Conservation (phyloP, 2,113 vertebrate species). For the Thunnus thynnus region DNA sequence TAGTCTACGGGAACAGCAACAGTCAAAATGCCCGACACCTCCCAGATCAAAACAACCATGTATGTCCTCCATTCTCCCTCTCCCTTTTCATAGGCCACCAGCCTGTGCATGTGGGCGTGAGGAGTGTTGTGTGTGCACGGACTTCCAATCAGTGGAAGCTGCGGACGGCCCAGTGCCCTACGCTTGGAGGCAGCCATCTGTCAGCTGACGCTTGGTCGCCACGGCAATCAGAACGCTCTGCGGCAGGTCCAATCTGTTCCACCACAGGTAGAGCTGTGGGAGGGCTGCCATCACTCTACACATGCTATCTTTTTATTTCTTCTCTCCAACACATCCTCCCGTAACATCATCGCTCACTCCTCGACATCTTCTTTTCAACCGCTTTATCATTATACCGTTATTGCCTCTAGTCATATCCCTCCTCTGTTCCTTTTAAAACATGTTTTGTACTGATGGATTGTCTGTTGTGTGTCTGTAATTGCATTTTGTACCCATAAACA, state of each 20-base stretch:
- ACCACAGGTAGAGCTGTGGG: conserved; percentile 81
- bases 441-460: conserved; percentile 1
- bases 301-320: conserved; percentile 62
- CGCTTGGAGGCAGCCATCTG: conserved; percentile 84
- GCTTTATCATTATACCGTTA: background rate
- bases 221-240: conserved; percentile 82
- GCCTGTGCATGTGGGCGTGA: conserved; percentile 51
- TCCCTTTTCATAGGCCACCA: conserved; percentile 42
- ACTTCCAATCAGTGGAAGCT: conserved; percentile 68
- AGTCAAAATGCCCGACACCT: conserved; percentile 40
- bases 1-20: conserved; percentile 8
- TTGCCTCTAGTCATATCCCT: background rate
- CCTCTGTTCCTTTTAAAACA: background rate
- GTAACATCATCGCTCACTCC: conserved; percentile 28
- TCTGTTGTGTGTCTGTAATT: background rate
- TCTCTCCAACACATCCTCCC: conserved; percentile 46
- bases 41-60: conserved; percentile 61
- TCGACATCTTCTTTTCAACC: conserved; percentile 33
- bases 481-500: background rate
- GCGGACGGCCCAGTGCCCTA: conserved; percentile 70
- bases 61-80: conserved; percentile 55
- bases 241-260: conserved; percentile 85
- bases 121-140: conserved; percentile 53
- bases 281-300: conserved; percentile 56
- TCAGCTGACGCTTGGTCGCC: conserved; percentile 81